Evolutionary conservation across 2,113 vertebrate species (phyloP).

Genomic region (Hypanus sabinus): DNA sequence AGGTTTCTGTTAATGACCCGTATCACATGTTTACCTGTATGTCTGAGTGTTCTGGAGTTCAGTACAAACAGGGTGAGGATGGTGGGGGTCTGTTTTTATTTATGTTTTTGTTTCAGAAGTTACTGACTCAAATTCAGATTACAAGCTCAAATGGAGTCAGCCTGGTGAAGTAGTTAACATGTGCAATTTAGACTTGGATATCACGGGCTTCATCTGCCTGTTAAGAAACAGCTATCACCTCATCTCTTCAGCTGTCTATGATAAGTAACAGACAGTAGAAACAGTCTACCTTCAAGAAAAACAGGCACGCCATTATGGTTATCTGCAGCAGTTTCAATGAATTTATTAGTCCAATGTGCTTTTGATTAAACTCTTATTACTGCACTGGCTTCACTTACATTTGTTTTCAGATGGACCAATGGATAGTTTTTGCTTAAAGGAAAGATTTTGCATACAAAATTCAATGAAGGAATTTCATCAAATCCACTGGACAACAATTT

Average conservation of each 20-base stretch:
- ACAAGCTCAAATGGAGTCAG: not conserved
- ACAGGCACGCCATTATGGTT: not conserved
- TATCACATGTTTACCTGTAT: not conserved
- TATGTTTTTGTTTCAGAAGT: not conserved
- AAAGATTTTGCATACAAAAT: not conserved
- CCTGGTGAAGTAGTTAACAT: not conserved
- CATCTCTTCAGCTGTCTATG: not conserved
- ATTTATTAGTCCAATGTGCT: not conserved
- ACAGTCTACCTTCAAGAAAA: not conserved
- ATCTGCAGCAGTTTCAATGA: not conserved
- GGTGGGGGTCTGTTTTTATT: not conserved
- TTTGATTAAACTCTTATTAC: not conserved
- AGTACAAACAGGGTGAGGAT: not conserved
- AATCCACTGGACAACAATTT: not conserved
- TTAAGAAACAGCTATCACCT: not conserved
- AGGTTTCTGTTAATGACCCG: not conserved
- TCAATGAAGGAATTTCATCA: not conserved
- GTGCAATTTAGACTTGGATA: not conserved
- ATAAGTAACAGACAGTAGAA: not conserved
- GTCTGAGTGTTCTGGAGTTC: not conserved
- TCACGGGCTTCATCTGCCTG: not conserved
- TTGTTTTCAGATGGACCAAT: not conserved
- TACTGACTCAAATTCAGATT: not conserved
- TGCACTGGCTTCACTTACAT: not conserved
- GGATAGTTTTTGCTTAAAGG: not conserved